These are phyloP conservation scores for Lasioglossum oenotherae DNA, from an alignment of 2,888 invertebrate species.

Conservation along the genomic window DNA sequence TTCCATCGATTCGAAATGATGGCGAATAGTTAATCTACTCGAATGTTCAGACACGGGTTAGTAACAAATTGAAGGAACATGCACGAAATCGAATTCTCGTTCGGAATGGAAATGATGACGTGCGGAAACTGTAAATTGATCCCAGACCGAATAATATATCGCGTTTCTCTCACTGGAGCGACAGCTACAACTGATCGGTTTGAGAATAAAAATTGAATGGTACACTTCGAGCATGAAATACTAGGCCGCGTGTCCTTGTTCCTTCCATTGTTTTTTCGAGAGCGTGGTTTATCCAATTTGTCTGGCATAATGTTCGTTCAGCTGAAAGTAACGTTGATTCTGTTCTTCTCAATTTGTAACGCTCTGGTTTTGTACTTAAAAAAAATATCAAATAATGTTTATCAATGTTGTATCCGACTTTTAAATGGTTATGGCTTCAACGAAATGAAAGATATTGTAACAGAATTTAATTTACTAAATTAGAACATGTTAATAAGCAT, in stretches of 20 bases:
- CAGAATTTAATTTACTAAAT: no score
- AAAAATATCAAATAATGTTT: not conserved
- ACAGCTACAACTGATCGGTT: slow-evolving; percentile 54
- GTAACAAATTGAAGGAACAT: slow-evolving; percentile 50
- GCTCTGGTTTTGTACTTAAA: not conserved
- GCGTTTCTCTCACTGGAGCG: slow-evolving; percentile 42
- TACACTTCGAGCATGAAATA: slow-evolving; percentile 42
- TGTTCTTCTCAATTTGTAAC: not conserved
- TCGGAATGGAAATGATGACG: slow-evolving; percentile 62
- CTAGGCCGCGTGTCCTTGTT: slow-evolving; percentile 16
- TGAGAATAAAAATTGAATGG: slow-evolving; percentile 62
- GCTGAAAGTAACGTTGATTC: not conserved
- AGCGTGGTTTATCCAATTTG: not conserved
- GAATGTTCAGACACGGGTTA: slow-evolving; percentile 38
- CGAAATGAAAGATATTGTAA: no score
- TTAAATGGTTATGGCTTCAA: no score
- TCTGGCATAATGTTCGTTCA: not conserved
- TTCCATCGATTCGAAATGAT: slow-evolving; percentile 8
- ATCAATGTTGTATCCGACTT: not conserved
- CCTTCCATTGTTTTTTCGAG: not conserved
- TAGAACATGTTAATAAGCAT: no score
- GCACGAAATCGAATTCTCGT: slow-evolving; percentile 58
- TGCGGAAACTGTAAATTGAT: slow-evolving; percentile 63
- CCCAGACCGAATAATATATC: slow-evolving; percentile 48
- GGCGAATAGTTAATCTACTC: slow-evolving; percentile 43